Evolutionary conservation across 2,797 vertebrate species (phyloP).

Genomic region (Poeciliopsis gracilis): DNA sequence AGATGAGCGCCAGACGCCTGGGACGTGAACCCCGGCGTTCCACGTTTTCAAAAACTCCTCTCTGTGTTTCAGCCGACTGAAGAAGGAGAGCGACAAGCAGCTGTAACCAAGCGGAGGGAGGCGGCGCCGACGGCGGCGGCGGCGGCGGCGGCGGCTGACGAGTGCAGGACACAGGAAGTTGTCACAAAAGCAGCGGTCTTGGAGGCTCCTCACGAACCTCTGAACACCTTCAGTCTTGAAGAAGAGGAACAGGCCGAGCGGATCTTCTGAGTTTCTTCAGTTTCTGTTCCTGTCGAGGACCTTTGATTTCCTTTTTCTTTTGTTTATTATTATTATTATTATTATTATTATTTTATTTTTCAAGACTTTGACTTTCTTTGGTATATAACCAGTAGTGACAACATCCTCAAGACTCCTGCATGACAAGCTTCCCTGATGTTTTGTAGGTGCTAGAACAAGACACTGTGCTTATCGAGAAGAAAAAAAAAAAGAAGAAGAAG

Average conservation of each 20-base stretch:
- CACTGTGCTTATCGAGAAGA: constrained; percentile 88
- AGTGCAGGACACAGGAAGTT: constrained; percentile 78
- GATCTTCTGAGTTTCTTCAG: constrained; percentile 82
- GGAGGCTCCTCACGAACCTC: constrained; percentile 73
- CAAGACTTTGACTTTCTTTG: constrained; percentile 88
- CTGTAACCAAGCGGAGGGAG: constrained; percentile 83
- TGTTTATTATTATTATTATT: constrained; percentile 18
- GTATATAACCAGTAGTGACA: constrained; percentile 91
- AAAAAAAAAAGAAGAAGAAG: constrained; percentile 3
- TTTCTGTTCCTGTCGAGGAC: constrained; percentile 69
- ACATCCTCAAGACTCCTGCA: constrained; percentile 95
- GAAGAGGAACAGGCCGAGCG: constrained; percentile 79
- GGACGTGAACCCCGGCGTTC: too few species aligned
- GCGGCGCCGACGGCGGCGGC: too few species aligned
- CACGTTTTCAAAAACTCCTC: constrained; percentile 22
- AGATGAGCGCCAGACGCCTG: constrained; percentile 27
- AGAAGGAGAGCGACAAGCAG: constrained; percentile 99
- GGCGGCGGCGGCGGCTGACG: constrained; percentile 38
- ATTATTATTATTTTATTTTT: constrained; percentile 78
- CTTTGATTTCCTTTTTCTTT: constrained; percentile 58
- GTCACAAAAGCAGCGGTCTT: constrained; percentile 72
- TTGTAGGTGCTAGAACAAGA: constrained; percentile 96
- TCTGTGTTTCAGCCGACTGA: constrained; percentile 90
- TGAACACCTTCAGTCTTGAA: constrained; percentile 81
- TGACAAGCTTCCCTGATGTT: constrained; percentile 89